Percentiles rank a stretch among this genome's conserved stretches.
Evolutionary conservation across 2,888 invertebrate species (phyloP).

Genomic region (Watsonalla cultraria): DNA sequence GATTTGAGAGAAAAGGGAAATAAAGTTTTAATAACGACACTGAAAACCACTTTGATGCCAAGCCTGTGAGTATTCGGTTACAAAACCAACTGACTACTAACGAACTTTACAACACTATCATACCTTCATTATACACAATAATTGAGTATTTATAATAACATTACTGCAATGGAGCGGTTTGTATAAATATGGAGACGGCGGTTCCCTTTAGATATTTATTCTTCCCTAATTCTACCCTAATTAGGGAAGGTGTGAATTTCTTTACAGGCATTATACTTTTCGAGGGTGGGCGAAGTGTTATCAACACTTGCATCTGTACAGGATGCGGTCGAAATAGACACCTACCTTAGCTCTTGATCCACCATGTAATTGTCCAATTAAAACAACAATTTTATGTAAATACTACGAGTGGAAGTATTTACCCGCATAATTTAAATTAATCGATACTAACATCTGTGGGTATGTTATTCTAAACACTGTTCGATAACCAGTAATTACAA

Average conservation of each 20-base stretch:
- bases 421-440: conserved; percentile 15
- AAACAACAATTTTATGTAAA: conserved; percentile 70
- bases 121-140: conserved; percentile 48
- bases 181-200: conserved; percentile 39
- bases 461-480: too few relatives aligned
- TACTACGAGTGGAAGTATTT: conserved; percentile 29
- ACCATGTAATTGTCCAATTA: conserved; percentile 75
- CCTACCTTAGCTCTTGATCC: conserved; percentile 44
- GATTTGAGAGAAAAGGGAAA: too few relatives aligned
- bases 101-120: conserved; percentile 25
- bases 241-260: conserved; percentile 76
- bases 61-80: too few relatives aligned
- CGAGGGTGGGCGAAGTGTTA: conserved; percentile 65
- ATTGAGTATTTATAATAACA: conserved; percentile 58
- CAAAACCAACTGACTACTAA: neutral
- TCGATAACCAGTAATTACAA: too few relatives aligned
- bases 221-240: conserved; percentile 66
- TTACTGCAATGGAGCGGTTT: conserved; percentile 23
- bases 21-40: too few relatives aligned
- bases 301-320: conserved; percentile 59
- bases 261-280: conserved; percentile 54
- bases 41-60: too few relatives aligned
- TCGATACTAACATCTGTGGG: neutral
- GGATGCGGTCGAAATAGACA: conserved; percentile 62
- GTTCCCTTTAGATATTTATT: conserved; percentile 60